A percentile compares a stretch with the other conserved stretches of the same genome.
Conservation (phyloP, 2,888 invertebrate genomes). For the Nymphalis urticae region DNA sequence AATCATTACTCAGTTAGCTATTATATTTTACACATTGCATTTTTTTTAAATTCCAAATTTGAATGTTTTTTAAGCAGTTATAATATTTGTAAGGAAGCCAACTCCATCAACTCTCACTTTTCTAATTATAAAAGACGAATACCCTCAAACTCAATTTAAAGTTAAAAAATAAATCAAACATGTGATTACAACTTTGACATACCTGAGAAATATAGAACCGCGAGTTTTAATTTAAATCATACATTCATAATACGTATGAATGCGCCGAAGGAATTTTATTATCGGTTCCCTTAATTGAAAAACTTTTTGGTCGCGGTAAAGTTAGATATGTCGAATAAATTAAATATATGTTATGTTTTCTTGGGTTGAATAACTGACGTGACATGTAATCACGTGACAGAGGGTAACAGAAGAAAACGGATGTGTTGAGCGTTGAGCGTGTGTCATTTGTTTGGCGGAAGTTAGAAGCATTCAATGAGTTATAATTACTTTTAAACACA, state of each 20-base stretch:
- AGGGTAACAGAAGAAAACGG: no score
- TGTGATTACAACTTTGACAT: constrained; percentile 13
- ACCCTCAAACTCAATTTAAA: not conserved
- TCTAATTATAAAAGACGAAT: constrained; percentile 13
- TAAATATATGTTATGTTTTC: constrained; percentile 56
- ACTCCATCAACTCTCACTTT: constrained; percentile 13
- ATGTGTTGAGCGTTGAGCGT: not conserved
- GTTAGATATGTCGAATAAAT: constrained; percentile 69
- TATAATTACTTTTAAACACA: not conserved
- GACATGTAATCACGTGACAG: constrained; percentile 42
- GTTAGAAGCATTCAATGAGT: not conserved
- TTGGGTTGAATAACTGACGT: constrained; percentile 63
- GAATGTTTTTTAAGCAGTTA: no score
- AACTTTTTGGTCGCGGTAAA: constrained; percentile 63
- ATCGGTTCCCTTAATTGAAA: constrained; percentile 71
- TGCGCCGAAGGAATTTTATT: constrained; percentile 65
- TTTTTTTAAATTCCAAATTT: no score
- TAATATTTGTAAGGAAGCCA: not conserved
- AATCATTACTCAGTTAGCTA: no score
- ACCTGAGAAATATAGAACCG: constrained; percentile 3
- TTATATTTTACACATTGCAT: no score
- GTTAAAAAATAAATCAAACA: constrained; percentile 18
- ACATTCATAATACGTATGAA: constrained; percentile 13
- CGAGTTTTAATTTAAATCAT: constrained; percentile 31
- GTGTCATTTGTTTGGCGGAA: not conserved